Percentiles rank a stretch among this genome's conserved stretches.
Conservation (phyloP, 1,140 invertebrate species). For the Forficula auricularia region DNA sequence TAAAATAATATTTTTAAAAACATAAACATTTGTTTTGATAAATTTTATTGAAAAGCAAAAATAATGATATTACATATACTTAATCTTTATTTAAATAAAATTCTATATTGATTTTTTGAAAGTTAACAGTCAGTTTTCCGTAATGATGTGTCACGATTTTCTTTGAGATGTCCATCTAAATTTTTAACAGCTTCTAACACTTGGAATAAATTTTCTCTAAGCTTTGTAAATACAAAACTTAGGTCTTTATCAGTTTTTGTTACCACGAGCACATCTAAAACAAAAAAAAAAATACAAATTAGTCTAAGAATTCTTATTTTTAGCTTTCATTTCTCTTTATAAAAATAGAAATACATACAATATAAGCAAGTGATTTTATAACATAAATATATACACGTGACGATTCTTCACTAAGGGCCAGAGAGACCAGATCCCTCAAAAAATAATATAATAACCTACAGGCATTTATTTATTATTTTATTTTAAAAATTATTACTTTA, state of each 20-base stretch:
- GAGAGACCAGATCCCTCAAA: no score
- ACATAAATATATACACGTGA: slow-evolving; percentile 5
- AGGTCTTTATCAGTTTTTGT: slow-evolving; percentile 41
- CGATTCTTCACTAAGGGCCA: background rate
- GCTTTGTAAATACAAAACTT: slow-evolving; percentile 38
- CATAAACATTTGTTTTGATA: no score
- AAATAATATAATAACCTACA: no score
- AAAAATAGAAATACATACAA: slow-evolving; percentile 1
- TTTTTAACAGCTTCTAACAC: slow-evolving; percentile 37
- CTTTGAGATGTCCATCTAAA: slow-evolving; percentile 19
- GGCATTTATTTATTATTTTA: no score
- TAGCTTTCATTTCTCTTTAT: background rate
- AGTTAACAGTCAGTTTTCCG: slow-evolving; percentile 19
- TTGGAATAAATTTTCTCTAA: slow-evolving; percentile 48
- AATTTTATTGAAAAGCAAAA: no score
- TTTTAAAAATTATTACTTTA: no score
- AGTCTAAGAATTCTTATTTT: slow-evolving; percentile 8
- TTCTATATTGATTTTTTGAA: no score
- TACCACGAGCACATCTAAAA: slow-evolving; percentile 42
- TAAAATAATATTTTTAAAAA: no score
- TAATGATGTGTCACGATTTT: slow-evolving; percentile 11
- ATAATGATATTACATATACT: no score
- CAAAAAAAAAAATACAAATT: slow-evolving; percentile 13
- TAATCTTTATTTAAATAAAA: no score
- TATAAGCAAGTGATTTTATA: background rate